phyloP scores from a whole-genome alignment of 2,797 vertebrate genomes.

The Thripadectes ignobilis region DNA sequence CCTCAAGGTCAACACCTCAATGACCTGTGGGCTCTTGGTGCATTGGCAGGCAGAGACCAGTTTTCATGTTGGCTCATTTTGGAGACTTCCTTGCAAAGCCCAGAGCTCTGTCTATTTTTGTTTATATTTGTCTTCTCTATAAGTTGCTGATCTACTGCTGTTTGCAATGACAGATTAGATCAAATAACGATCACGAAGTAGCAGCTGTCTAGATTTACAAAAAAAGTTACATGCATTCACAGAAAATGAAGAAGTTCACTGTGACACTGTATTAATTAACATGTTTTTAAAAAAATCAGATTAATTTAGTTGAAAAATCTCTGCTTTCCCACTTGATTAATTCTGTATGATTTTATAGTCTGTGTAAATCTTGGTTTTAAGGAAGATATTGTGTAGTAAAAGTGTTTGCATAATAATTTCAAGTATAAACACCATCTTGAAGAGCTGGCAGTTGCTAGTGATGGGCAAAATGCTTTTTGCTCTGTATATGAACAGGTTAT shows the following conservation, averaged over 20 bases:
- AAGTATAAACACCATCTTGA: background rate
- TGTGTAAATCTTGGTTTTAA: background rate
- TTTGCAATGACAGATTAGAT: slow-evolving; percentile 38
- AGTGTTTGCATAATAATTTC: background rate
- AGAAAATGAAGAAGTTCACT: background rate
- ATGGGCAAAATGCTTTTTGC: background rate
- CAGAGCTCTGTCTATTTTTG: slow-evolving; percentile 25
- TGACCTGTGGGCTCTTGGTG: background rate
- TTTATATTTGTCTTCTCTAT: slow-evolving; percentile 27
- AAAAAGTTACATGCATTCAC: background rate
- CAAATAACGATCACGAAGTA: slow-evolving; percentile 29
- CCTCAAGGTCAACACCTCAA: background rate
- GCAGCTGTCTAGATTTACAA: slow-evolving; percentile 21
- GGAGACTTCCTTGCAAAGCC: slow-evolving; percentile 3
- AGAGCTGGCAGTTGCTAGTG: background rate
- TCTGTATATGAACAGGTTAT: background rate
- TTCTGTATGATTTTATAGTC: background rate
- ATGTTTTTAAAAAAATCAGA: background rate
- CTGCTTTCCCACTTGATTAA: background rate
- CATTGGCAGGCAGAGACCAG: background rate
- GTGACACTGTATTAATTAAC: background rate
- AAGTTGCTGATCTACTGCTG: slow-evolving; percentile 31
- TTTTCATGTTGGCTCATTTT: background rate
- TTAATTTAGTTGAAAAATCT: background rate
- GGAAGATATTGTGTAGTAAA: background rate